Evolutionary conservation across 1,140 invertebrate species (phyloP).

Genomic region (Chironomus striatipennis): DNA sequence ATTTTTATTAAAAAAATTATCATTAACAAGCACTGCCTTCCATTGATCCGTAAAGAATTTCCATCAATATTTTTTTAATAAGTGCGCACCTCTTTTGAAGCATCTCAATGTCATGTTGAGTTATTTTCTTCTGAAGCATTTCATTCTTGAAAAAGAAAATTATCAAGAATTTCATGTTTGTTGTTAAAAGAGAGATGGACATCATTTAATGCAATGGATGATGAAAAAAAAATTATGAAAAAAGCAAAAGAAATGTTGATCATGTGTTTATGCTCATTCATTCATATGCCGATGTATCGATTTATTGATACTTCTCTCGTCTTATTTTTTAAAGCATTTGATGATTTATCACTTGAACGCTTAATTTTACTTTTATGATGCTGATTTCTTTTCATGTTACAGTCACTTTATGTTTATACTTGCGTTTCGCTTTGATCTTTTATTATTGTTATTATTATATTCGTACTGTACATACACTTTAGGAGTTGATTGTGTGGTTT

Average conservation of each 20-base stretch:
- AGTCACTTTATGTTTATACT: constrained; percentile 6
- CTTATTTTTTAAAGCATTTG: not conserved
- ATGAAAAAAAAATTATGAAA: too few relatives aligned
- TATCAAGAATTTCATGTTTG: not conserved
- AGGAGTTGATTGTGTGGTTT: not conserved
- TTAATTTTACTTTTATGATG: constrained; percentile 15
- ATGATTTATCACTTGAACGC: constrained; percentile 12
- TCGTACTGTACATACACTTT: not conserved
- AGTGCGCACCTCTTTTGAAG: too few relatives aligned
- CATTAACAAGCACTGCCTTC: too few relatives aligned
- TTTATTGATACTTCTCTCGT: not conserved
- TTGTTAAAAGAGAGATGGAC: not conserved
- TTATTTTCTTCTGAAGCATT: not conserved
- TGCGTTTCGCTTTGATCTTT: constrained; percentile 12
- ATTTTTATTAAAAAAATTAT: too few relatives aligned
- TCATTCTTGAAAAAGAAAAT: too few relatives aligned
- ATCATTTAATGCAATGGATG: not conserved
- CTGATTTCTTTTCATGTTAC: constrained; percentile 12
- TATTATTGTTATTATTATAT: not conserved
- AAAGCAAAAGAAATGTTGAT: not conserved
- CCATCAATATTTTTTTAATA: too few relatives aligned
- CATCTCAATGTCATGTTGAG: too few relatives aligned
- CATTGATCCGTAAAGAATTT: too few relatives aligned
- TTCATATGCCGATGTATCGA: constrained; percentile 2
- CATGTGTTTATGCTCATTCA: constrained; percentile 6